phyloP scores from a whole-genome alignment of 2,797 vertebrate genomes.

The Saxicola maurus region DNA sequence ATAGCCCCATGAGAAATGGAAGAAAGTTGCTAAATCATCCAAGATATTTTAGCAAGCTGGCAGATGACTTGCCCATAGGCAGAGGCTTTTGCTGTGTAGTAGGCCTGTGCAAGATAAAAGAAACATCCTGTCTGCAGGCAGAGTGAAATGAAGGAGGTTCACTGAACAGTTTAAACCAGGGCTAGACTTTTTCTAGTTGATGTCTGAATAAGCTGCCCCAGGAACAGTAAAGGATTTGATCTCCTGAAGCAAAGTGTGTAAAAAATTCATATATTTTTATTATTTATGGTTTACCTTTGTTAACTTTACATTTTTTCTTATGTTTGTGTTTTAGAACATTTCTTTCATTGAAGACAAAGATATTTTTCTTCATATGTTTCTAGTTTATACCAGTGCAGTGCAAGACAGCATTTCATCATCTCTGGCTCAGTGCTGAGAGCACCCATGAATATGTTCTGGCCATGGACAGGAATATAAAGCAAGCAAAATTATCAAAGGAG shows the following conservation, averaged over 20 bases:
- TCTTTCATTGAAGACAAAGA: not conserved
- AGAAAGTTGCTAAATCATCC: constrained; percentile 18
- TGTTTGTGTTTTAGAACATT: not conserved
- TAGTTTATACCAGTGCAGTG: not conserved
- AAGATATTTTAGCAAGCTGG: constrained; percentile 2
- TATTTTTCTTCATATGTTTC: not conserved
- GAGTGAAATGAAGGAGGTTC: not conserved
- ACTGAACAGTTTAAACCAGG: not conserved
- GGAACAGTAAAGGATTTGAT: not conserved
- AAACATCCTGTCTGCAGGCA: not conserved
- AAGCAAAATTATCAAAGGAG: not conserved
- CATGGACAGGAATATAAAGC: not conserved
- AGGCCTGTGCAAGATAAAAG: not conserved
- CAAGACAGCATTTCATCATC: not conserved
- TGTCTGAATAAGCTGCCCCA: not conserved
- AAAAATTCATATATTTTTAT: not conserved
- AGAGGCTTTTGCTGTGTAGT: not conserved
- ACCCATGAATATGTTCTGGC: not conserved
- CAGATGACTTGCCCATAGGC: not conserved
- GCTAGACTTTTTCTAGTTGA: not conserved
- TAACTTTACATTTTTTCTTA: not conserved
- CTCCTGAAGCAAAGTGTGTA: not conserved
- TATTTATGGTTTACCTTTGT: not conserved
- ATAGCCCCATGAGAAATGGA: not conserved
- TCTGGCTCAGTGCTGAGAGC: not conserved